These are phyloP conservation scores for cat (Felis catus) DNA, from an alignment of 2,113 vertebrate species.

Conservation along the genomic window DNA sequence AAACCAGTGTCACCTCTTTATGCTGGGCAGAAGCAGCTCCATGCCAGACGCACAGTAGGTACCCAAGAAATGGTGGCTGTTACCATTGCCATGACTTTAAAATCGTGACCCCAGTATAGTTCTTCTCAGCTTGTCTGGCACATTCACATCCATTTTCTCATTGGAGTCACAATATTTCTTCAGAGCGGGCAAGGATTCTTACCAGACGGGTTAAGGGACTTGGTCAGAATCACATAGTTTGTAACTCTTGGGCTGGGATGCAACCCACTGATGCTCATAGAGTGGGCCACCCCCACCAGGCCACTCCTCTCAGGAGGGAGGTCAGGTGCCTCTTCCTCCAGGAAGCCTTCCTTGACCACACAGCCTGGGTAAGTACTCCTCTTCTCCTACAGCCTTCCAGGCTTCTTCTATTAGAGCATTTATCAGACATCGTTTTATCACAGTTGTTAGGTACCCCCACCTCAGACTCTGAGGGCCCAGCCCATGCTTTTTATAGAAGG, in stretches of 20 bases:
- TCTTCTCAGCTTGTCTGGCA: not conserved
- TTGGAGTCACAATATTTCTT: not conserved
- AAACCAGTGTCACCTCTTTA: not conserved
- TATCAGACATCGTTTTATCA: not conserved
- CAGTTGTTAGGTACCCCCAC: not conserved
- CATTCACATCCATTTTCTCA: not conserved
- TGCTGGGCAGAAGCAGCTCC: not conserved
- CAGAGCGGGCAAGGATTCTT: not conserved
- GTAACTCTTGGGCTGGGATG: not conserved
- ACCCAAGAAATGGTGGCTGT: not conserved
- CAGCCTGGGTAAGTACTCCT: not conserved
- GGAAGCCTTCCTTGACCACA: conserved; percentile 16
- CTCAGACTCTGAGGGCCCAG: not conserved
- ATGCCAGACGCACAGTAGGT: not conserved
- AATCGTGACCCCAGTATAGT: not conserved
- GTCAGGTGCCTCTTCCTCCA: not conserved
- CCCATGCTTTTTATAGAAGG: not conserved
- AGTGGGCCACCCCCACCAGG: not conserved
- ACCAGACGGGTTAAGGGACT: not conserved
- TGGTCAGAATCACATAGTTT: not conserved
- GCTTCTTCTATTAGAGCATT: not conserved
- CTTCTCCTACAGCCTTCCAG: not conserved
- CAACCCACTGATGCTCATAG: not conserved
- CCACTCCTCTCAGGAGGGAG: not conserved
- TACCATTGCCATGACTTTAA: not conserved